Conservation (phyloP, 2,113 vertebrate genomes). For the Apus apus region DNA sequence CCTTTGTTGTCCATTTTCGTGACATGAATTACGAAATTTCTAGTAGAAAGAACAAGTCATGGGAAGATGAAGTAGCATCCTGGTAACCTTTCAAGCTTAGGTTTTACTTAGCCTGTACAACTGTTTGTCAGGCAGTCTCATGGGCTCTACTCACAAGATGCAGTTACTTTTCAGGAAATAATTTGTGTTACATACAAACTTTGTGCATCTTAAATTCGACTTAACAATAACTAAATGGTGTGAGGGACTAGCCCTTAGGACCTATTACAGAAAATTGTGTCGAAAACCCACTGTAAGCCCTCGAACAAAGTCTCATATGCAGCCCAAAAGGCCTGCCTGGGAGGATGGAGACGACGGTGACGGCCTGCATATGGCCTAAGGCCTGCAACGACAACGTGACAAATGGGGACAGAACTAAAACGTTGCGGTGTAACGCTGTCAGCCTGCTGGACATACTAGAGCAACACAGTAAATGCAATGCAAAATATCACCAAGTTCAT, state of each 20-base stretch:
- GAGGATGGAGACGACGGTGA: too few species aligned
- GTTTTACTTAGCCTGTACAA: not conserved
- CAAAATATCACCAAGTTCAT: not conserved
- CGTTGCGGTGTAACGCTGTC: fast-evolving
- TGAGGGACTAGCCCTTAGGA: too few species aligned
- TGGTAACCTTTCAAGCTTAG: not conserved
- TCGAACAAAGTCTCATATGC: too few species aligned
- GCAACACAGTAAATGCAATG: not conserved
- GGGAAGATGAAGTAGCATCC: not conserved
- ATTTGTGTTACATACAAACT: not conserved
- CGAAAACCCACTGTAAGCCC: too few species aligned
- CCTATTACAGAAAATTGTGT: too few species aligned
- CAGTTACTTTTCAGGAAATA: not conserved
- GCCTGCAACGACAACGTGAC: too few species aligned
- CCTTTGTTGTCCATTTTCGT: not conserved
- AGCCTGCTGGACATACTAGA: not conserved
- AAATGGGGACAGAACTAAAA: not conserved
- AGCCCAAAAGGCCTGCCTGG: too few species aligned
- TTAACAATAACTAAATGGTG: not conserved
- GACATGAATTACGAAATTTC: not conserved
- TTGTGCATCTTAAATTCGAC: not conserved
- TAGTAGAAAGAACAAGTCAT: not conserved
- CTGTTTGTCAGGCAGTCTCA: not conserved
- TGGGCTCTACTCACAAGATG: not conserved
- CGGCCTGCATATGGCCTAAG: too few species aligned